Evolutionary conservation across 2,113 vertebrate genomes (phyloP).

Genomic region (Hydrochoerus hydrochaeris): DNA sequence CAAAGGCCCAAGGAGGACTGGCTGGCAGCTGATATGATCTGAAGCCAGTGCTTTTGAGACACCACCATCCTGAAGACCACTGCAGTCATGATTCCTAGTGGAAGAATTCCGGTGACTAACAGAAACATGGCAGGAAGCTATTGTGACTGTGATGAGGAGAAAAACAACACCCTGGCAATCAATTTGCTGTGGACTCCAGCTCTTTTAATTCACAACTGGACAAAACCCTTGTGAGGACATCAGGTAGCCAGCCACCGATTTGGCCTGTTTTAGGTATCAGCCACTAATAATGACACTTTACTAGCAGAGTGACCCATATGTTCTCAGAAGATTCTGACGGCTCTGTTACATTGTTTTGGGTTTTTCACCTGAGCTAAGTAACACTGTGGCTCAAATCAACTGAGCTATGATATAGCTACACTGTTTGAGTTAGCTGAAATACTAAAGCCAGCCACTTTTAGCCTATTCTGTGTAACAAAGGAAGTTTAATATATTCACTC

Average conservation of each 20-base stretch:
- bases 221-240: background rate
- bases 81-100: background rate
- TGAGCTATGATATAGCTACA: background rate
- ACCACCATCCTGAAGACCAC: background rate
- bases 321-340: slow-evolving; percentile 5
- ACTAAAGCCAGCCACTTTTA: background rate
- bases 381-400: background rate
- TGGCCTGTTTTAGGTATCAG: slow-evolving; percentile 1
- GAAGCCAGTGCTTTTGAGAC: background rate
- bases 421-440: background rate
- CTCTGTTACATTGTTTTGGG: background rate
- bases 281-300: background rate
- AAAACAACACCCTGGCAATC: background rate
- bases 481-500: background rate
- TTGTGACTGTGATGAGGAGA: background rate
- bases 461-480: slow-evolving; percentile 21
- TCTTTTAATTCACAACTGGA: background rate
- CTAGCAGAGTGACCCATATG: background rate
- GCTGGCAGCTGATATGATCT: background rate
- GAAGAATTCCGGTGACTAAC: background rate
- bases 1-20: background rate
- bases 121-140: background rate
- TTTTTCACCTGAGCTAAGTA: slow-evolving; percentile 48
- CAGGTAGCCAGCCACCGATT: background rate
- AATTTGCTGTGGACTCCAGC: background rate